Base-by-base conservation (phyloP, 92 coral and sea anemone species). In the Phenganax stokvisi region DNA sequence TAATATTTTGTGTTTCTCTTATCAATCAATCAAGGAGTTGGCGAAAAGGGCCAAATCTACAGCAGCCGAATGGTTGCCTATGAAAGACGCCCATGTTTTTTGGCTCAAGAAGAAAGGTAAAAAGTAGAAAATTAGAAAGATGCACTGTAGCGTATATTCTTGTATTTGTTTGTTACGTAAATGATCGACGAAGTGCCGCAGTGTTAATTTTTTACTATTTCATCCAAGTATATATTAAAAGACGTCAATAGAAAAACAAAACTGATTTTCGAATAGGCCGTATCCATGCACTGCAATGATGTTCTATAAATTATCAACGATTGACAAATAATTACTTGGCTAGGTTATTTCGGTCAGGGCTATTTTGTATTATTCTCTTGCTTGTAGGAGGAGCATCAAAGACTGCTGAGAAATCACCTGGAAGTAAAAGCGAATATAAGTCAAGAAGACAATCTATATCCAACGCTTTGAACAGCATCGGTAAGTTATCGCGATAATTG, bases 11-110 rank as follows among this genome's bases (percentile, higher is more conserved):
- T 8, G 12, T 27, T 82, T 55, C 11, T 12, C 15, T 52, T 8
- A 6, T 58, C 47, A 37, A 54, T 10, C 6, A 37, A 84, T 68
- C 56, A 72, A 90, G 98, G 98, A 89, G 80, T 93, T 85, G 29
- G 98, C 98, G 5, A 89, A 85, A 56, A 61, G 71, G 66, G 98
- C 98, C 30, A 94, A 94, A 81, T 87, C 84, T 27, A 81, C 65
- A 82, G 98, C 94, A 10, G 72, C 37, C 56, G 81, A 88, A 75
- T 84, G 91, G 1, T 77, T 82, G 44, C 90, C 82, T n/a, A 88
- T 90, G 10, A 76, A 66, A 30, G 85, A 89, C 31, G 91, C 90
- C 51, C 79, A 74, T 58, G 89, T 94, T 51, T 94, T 87, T 83
- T 94, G 97, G 97, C 90, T 80, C 71, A 96, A 88, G 75, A 87